Base-by-base conservation (phyloP, 2,797 vertebrate genomes). In the Pampus argenteus region DNA sequence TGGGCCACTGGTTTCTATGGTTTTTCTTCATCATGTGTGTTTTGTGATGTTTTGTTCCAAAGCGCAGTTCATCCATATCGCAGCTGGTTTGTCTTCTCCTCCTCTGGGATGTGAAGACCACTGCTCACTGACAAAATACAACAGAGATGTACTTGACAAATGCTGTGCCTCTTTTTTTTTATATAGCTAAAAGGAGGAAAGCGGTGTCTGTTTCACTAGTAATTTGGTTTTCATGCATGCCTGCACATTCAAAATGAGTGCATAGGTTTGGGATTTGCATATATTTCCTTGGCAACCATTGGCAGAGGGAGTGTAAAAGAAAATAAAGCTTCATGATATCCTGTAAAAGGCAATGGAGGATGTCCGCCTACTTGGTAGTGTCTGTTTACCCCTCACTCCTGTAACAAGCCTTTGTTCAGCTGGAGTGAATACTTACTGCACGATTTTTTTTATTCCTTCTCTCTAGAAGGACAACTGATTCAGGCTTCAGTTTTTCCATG, bases 351-450 rank as follows among this genome's bases (percentile, higher is more conserved):
- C 54, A 65, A 20, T 55, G 61, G 55, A 72, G 64, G 71, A 78
- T 70, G 9, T 78, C 77, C 42, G 38, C 52, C 76, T 49, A 64
- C 62, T 75, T 70, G 74, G 67, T 67, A 62, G 66, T 65, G 81
- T 81, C 74, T 55, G 52, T 83, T 81, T 82, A 77, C 70, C 45
- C 31, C 25, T 51, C 25, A 2, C 22, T 74, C 9, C 55, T 85
- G 64, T 74, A 80, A 73, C 64, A 77, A n/a, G 18, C 22, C 73
- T 82, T 82, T 84, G 74, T 64, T 75, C 48, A 65, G 48, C 65
- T 38, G 36, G 49, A 58, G n/a, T 42, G 0, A 7, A 44, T 10
- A 11, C 49, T 36, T 28, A 2, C n/a, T 34, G 28, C 29, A 47
- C 15, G 36, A 13, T 17, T 36, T 51, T 49, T 47, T 48, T 67